Evolutionary conservation across 1,140 invertebrate species (phyloP), one percentile per base, ranked within the genome.

Genomic region (Hycleus phaleratus): DNA sequence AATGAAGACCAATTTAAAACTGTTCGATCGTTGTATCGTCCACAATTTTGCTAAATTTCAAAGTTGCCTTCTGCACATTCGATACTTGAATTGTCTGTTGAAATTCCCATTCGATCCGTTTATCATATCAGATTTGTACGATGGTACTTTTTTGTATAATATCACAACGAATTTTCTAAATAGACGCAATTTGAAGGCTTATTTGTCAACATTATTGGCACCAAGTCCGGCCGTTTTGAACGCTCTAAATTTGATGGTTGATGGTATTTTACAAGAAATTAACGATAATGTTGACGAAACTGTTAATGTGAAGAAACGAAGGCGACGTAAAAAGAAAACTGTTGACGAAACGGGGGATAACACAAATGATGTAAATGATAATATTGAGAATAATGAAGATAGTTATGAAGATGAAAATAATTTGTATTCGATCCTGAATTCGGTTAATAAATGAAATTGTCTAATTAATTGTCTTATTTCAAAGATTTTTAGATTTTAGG

Each of bases 121-220:
- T 38, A 71, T 73, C 39, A 76, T 84, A 67, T 77, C 75, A 44
- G 77, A 81, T 62, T 75, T 82, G 46, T 87, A 78, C 60, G 85
- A 87, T 74, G 87, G 87, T 0, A 85, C 85, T 5, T 82, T 89
- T 68, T 62, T 87, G 3, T 90, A 90, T 64, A 89, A 90, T 77
- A 72, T 87, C 12, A 61, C 55, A n/a, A 46, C 26, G 24, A 65
- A 69, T 65, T 63, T 71, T 8, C 58, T 42, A 40, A 69, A 62
- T 59, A 40, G 64, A 38, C 56, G 12, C n/a, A 55, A 68, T 58
- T 12, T 67, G 42, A 58, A 66, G 25, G 38, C 26, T n/a, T 66
- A 66, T 43, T 25, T 69, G 3, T 46, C 48, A 26, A 49, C 49
- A 4, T 56, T 66, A 46, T 61, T 67, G 43, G 53, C 52, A 58